A percentile compares a stretch with the other conserved stretches of the same genome.
Evolutionary conservation across 2,888 invertebrate genomes (phyloP).

Genomic region (Dione vanillae): DNA sequence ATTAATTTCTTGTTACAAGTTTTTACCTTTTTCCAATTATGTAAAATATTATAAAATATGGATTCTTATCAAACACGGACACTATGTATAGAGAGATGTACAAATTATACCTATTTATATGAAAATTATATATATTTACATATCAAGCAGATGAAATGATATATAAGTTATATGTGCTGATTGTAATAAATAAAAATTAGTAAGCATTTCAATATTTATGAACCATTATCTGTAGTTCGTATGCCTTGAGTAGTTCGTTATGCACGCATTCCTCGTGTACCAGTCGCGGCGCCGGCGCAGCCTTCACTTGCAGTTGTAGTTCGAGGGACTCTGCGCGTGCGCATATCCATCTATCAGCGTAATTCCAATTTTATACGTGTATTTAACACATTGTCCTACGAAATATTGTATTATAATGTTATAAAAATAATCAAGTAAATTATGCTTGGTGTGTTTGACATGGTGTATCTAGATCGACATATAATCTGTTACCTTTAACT

Average conservation of each 20-base stretch:
- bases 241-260: constrained; percentile 62
- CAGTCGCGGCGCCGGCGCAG: constrained; percentile 53
- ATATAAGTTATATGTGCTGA: too few relatives aligned
- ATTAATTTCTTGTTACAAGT: too few relatives aligned
- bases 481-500: too few relatives aligned
- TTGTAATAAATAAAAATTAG: background rate
- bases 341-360: constrained; percentile 71
- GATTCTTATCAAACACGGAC: too few relatives aligned
- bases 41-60: too few relatives aligned
- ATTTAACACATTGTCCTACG: constrained; percentile 55
- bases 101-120: background rate
- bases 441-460: background rate
- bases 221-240: constrained; percentile 68
- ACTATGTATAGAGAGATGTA: background rate
- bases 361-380: constrained; percentile 63
- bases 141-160: background rate
- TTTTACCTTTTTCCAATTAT: too few relatives aligned
- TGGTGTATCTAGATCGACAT: too few relatives aligned
- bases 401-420: constrained; percentile 16
- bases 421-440: background rate
- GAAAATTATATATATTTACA: background rate
- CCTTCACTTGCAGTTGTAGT: constrained; percentile 54
- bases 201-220: background rate
- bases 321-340: constrained; percentile 68
- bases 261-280: constrained; percentile 70